These are phyloP conservation scores for Diplodus sargus DNA, from an alignment of 2,797 vertebrate species.

Conservation along the genomic window DNA sequence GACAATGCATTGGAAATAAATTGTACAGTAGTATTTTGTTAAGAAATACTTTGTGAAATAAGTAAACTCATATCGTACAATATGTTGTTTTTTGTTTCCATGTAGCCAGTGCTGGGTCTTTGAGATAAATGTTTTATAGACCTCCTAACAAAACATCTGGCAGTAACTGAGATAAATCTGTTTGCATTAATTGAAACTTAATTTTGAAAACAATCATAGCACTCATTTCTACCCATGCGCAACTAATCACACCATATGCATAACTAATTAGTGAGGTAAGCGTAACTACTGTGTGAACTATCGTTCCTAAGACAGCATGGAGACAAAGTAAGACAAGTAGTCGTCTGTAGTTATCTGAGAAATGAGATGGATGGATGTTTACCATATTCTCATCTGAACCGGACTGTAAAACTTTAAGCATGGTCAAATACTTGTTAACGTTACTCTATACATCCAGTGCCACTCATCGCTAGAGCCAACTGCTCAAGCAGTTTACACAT, in stretches of 20 bases:
- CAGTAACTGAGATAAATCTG: background rate
- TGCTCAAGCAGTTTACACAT: conserved; percentile 43
- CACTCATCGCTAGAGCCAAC: conserved; percentile 40
- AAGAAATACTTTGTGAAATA: background rate
- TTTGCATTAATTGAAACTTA: background rate
- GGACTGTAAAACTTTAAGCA: conserved; percentile 18
- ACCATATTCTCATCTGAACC: conserved; percentile 1
- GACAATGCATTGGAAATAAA: background rate
- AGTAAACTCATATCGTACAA: background rate
- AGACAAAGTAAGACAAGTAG: background rate
- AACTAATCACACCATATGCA: background rate
- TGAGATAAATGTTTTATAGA: background rate
- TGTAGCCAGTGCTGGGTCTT: background rate
- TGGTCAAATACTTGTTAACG: conserved; percentile 24
- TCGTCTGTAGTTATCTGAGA: background rate
- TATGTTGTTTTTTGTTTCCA: background rate
- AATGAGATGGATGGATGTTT: background rate
- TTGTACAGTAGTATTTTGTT: background rate
- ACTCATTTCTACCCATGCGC: background rate
- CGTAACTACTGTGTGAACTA: background rate
- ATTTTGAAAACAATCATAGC: no score
- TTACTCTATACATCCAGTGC: conserved; percentile 19
- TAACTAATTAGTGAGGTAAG: background rate
- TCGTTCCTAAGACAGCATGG: background rate
- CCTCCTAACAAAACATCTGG: background rate